Evolutionary conservation across 2,113 vertebrate genomes (phyloP), one percentile per base, ranked within the genome.

Genomic region (Aix galericulata): DNA sequence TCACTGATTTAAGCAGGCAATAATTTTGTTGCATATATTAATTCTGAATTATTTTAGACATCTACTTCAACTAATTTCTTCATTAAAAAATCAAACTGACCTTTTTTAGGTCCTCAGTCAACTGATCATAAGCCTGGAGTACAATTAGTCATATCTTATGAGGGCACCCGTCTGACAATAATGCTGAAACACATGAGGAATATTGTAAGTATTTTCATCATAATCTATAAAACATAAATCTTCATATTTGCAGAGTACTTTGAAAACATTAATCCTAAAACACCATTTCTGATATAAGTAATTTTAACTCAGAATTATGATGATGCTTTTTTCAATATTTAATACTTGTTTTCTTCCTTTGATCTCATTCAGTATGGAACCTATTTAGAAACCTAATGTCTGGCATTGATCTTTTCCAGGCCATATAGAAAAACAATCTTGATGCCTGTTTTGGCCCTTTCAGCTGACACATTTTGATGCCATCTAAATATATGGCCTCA

Each of bases 111-210:
- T 97, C 64, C 81, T 89, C 91, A 56, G 25, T 56, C 92, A 91
- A 36, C 75, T 87, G 97, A 93, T 67, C 53, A 60, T 56, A 96
- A 60, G 48, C 97, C 97, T n/a, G 97, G 98, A 89, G 98, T 99
- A 77, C 99, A 99, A 91, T 95, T 99, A 71, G 95, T 91, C 59
- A 96, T 99, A 66, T 98, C 98, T 8, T 96, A 98, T 2, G 88
- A 97, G 44, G 91, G 96, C 66, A 18, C 13, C 3, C 98, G 95
- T 55, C 97, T 99, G 77, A 98, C 98, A 17, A 89, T 99, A 72
- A 94, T 99, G 89, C 97, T 99, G 72, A 99, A 99, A 93, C 98
- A 99, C 92, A 96, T 99, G 96, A 98, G 98, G 94, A 98, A 99
- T 86, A 94, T 99, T 20, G 99, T 99, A 86, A 99, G 99, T 98